phyloP scores from a whole-genome alignment of 2,113 vertebrate species.

The Pluvianellus socialis region DNA sequence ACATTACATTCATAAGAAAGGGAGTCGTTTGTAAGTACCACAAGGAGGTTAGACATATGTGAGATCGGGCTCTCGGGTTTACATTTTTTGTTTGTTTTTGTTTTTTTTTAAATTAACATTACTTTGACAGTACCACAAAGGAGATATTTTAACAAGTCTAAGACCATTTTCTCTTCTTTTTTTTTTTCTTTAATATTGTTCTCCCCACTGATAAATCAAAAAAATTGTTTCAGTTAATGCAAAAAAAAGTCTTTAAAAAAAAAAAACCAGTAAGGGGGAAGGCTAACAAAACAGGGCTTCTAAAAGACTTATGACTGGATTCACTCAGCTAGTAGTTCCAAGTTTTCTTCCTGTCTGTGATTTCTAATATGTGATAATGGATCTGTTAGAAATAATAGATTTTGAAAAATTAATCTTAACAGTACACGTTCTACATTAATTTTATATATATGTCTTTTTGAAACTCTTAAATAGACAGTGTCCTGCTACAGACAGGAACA shows the following conservation, averaged over 20 bases:
- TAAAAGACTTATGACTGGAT: background rate
- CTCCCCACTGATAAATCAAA: background rate
- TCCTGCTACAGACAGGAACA: background rate
- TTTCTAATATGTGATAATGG: background rate
- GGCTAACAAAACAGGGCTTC: background rate
- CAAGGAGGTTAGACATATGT: background rate
- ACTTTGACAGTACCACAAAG: background rate
- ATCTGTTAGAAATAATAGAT: background rate
- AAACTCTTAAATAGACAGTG: background rate
- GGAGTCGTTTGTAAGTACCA: background rate
- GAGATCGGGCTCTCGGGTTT: background rate
- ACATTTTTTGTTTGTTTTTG: background rate
- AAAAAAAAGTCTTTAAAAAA: background rate
- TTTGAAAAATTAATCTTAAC: background rate
- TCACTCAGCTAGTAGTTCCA: background rate
- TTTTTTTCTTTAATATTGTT: background rate
- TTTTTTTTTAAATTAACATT: background rate
- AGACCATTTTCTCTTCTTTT: background rate
- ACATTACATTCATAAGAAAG: accelerated
- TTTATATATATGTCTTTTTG: background rate
- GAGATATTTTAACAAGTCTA: background rate
- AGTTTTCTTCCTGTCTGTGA: background rate
- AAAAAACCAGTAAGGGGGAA: background rate
- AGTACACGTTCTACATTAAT: background rate
- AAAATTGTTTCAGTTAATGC: background rate